Conservation (phyloP, 2,888 invertebrate species). For the Exephanes ischioxanthus region DNA sequence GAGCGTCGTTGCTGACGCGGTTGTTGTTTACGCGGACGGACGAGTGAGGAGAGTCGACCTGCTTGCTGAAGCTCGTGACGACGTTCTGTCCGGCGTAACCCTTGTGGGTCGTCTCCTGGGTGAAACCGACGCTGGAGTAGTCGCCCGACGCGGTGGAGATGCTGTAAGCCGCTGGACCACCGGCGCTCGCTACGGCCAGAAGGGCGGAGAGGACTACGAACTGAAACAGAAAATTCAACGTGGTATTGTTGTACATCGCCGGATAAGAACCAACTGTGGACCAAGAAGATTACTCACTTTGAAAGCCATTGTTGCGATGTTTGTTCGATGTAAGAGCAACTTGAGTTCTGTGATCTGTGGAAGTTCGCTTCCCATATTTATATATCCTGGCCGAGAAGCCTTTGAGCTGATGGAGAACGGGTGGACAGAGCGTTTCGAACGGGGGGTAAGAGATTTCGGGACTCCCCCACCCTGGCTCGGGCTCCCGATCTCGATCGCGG, state of each 20-base stretch:
- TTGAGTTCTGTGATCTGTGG: constrained; percentile 72
- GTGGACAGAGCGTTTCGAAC: constrained; percentile 1
- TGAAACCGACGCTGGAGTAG: constrained; percentile 75
- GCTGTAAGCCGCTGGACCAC: constrained; percentile 77
- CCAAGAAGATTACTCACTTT: constrained; percentile 73
- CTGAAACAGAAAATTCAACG: constrained; percentile 58
- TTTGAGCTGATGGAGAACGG: constrained; percentile 33
- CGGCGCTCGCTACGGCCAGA: constrained; percentile 74
- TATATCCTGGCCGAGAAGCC: constrained; percentile 65
- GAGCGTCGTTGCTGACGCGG: constrained; percentile 76
- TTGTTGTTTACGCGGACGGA: constrained; percentile 78
- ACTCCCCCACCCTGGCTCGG: neutral
- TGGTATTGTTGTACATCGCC: neutral
- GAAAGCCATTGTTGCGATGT: constrained; percentile 76
- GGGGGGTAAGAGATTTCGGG: constrained; percentile 29
- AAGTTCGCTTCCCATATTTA: constrained; percentile 74
- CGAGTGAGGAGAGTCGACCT: constrained; percentile 78
- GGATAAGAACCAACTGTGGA: neutral
- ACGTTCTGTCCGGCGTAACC: constrained; percentile 79
- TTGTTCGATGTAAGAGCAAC: constrained; percentile 70
- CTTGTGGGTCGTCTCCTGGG: constrained; percentile 79
- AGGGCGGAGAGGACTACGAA: constrained; percentile 75
- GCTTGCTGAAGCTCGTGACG: constrained; percentile 75
- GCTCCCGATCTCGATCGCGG: constrained; percentile 14
- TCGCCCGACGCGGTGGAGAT: constrained; percentile 76